Evolutionary conservation across 2,113 vertebrate genomes (phyloP), one percentile per base, ranked within the genome.

Genomic region (Chloroceryle aenea): DNA sequence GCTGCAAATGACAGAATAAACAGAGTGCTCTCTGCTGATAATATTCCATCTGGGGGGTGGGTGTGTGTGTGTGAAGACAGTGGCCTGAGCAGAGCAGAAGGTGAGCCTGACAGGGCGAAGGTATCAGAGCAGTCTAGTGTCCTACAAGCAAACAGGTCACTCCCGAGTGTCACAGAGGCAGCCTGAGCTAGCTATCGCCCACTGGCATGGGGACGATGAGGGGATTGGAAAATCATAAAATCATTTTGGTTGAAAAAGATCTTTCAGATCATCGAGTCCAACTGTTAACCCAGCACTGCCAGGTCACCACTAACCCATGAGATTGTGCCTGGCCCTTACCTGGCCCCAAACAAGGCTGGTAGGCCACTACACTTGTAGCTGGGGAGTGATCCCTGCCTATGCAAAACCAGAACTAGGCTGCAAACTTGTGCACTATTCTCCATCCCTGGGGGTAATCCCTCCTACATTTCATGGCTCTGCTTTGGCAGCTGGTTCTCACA

Each of bases 131-230:
- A 47, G 30, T 2, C 12, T 6, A 15, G 27, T 0, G 3, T 17
- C 26, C 26, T 8, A 4, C 34, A 53, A 47, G 27, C 23, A 20
- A n/a, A 20, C 1, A 2, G 12, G 55, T 18, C 1, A 0, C 61
- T 74, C 42, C 42, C 1, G 1, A 3, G 9, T 6, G 6, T 6
- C 18, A 2, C 7, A 8, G 40, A 29, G 63, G 30, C 64, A 75
- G 64, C 38, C 62, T 1, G 14, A 25, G 71, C 1, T 29, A 43
- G 50, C 17, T 32, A 1, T 38, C 4, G 4, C 66, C 79, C 58
- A 4, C 12, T 0, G 0, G 4, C 2, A 2, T 6, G 10, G 19
- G 47, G 52, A 45, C 45, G 7, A 82, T n/a, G 45, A 67, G 29
- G 32, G 42, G 43, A 43, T 9, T 27, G 16, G 10, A 62, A 26